Evolutionary conservation across 2,888 invertebrate genomes (phyloP), one percentile per base, ranked within the genome.

Genomic region (Cheilosia vernalis): DNA sequence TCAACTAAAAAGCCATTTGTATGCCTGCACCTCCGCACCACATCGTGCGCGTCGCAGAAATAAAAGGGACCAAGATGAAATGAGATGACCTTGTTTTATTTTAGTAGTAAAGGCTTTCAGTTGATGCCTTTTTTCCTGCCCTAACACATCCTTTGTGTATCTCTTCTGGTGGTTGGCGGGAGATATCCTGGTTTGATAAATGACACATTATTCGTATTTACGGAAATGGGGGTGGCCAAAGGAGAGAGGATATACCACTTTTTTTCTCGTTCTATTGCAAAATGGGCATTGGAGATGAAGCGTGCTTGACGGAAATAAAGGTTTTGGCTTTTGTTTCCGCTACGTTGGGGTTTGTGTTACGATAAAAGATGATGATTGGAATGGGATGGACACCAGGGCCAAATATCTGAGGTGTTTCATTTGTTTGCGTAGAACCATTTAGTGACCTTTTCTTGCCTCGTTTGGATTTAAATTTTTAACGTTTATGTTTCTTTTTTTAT

Each of bases 1-100:
- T 78, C 77, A 70, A 85, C 84, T 80, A 79, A 79, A 80, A 85
- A 80, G 80, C 80, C 74, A 85, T 85, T 85, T 85, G 70, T 84
- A 84, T 67, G 58, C 40, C 56, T 53, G 53, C 72, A 70, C 78
- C 40, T 37, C 66, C 37, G 7, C 24, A 19, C 30, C 44, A 21
- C 19, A 21, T 13, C 51, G 42, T n/a, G 15, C 40, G 58, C 56
- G 15, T 17, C 9, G 10, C 21, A n/a, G 53, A 58, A 24, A 64
- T 55, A 27, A 56, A 61, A 33, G 19, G 72, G 42, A 56, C 55
- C 49, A 63, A 61, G 58, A 83, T 78, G 67, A 69, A 83, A 78
- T 55, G 61, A 56, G 67, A 72, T 73, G 83, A 74, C 83, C 78
- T 83, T 83, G 83, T 69, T 83, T 76, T 53, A 74, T 78, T 69